Percentiles rank a stretch among this genome's conserved stretches.
Evolutionary conservation across 2,888 invertebrate species (phyloP).

Genomic region (Agriopis leucophaearia): DNA sequence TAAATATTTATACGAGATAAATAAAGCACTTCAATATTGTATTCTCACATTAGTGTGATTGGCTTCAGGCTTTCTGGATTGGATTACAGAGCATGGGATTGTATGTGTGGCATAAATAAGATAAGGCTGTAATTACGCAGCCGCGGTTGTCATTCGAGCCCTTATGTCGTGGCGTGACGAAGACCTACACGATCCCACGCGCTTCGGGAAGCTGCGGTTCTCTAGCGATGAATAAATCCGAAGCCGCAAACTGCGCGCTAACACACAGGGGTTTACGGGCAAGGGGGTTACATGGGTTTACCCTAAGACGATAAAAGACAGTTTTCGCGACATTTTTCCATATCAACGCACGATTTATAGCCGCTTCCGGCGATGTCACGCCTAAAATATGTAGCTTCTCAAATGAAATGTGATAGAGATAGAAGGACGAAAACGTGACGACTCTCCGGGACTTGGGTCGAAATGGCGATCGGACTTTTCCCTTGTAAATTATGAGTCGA

Average conservation of each 20-base stretch:
- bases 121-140: constrained; percentile 69
- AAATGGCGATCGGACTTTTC: constrained; percentile 36
- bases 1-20: constrained; percentile 32
- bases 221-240: constrained; percentile 62
- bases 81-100: constrained; percentile 44
- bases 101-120: constrained; percentile 62
- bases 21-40: constrained; percentile 36
- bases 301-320: constrained; percentile 67
- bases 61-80: constrained; percentile 32
- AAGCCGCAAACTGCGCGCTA: constrained; percentile 54
- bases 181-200: constrained; percentile 67
- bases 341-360: constrained; percentile 74
- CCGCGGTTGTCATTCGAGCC: constrained; percentile 78
- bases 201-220: constrained; percentile 77
- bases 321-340: constrained; percentile 70
- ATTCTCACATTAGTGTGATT: constrained; percentile 36
- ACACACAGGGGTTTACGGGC: constrained; percentile 44
- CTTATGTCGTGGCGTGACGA: constrained; percentile 52
- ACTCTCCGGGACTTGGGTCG: constrained; percentile 43
- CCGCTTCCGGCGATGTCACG: constrained; percentile 68
- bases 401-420: constrained; percentile 66
- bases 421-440: constrained; percentile 60
- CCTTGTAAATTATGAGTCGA: constrained; percentile 24
- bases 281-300: constrained; percentile 51
- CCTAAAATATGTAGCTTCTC: constrained; percentile 67